Percentiles rank a stretch among this genome's conserved stretches.
These are phyloP conservation scores for Neria commutata DNA, from an alignment of 2,888 invertebrate species.

Conservation along the genomic window DNA sequence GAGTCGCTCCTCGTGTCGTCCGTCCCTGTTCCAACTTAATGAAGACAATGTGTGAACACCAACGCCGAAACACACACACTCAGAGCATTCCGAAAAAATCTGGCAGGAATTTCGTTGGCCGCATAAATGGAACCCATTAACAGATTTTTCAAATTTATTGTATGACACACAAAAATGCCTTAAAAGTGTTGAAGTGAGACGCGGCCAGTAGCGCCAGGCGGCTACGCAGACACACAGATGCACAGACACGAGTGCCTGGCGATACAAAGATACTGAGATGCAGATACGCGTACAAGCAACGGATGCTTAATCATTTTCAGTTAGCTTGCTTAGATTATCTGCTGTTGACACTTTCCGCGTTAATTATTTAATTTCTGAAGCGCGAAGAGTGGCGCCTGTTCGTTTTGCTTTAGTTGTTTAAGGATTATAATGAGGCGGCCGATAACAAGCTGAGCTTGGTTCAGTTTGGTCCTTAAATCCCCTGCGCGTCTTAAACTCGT, in stretches of 20 bases:
- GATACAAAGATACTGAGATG: not conserved
- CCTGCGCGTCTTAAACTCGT: no score
- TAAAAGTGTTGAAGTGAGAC: constrained; percentile 33
- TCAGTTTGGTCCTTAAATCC: no score
- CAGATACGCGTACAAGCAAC: not conserved
- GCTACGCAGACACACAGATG: not conserved
- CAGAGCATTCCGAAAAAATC: not conserved
- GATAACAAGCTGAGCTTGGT: no score
- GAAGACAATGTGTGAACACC: constrained; percentile 60
- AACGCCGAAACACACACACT: constrained; percentile 25
- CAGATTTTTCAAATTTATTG: constrained; percentile 42
- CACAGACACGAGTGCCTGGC: constrained; percentile 7
- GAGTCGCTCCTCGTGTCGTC: not conserved
- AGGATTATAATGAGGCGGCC: no score
- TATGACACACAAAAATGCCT: constrained; percentile 19
- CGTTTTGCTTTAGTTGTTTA: constrained; percentile 6
- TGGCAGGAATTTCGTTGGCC: not conserved
- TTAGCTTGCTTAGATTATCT: constrained; percentile 12
- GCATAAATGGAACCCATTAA: constrained; percentile 36
- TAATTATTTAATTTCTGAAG: constrained; percentile 22
- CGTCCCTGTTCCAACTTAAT: constrained; percentile 39
- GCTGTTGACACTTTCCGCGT: constrained; percentile 16
- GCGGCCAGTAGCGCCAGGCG: constrained; percentile 16
- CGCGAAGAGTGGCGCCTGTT: constrained; percentile 36
- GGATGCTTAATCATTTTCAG: constrained; percentile 31